A percentile compares a stretch with the other conserved stretches of the same genome.
Evolutionary conservation across 2,888 invertebrate genomes (phyloP).

Genomic region (Microctonus aethiopoides): DNA sequence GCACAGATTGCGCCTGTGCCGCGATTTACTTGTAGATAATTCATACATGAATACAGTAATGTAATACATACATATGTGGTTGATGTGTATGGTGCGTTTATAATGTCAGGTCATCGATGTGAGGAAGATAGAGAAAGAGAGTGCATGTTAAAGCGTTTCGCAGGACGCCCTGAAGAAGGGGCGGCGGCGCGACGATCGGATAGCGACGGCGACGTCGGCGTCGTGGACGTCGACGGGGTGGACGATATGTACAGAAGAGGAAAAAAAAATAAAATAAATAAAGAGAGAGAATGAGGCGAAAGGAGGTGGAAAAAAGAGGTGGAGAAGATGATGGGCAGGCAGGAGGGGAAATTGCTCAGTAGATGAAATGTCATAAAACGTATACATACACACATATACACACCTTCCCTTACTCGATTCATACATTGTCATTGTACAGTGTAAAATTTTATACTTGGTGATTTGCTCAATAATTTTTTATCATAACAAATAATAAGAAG

Average conservation of each 20-base stretch:
- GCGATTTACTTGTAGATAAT: not conserved
- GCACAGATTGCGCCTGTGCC: not conserved
- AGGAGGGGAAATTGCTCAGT: slow-evolving; percentile 27
- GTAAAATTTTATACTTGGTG: not conserved
- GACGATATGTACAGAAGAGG: slow-evolving; percentile 11
- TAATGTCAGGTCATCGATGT: slow-evolving; percentile 33
- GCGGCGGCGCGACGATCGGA: slow-evolving; percentile 43
- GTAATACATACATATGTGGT: not conserved
- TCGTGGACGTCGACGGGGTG: slow-evolving; percentile 39
- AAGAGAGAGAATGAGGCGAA: slow-evolving; percentile 13
- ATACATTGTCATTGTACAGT: not conserved
- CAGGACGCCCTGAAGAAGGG: slow-evolving; percentile 31
- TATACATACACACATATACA: slow-evolving; percentile 37
- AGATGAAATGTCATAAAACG: slow-evolving; percentile 48
- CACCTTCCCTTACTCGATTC: slow-evolving; percentile 15
- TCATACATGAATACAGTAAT: not conserved
- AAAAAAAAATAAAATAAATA: slow-evolving; percentile 23
- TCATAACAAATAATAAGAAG: not conserved
- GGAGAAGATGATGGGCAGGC: not conserved
- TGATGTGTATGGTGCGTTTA: slow-evolving; percentile 14
- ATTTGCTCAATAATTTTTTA: not conserved
- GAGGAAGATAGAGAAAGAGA: slow-evolving; percentile 28
- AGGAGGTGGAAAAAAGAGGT: slow-evolving; percentile 27
- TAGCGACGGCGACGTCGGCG: slow-evolving; percentile 43
- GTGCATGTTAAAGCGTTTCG: slow-evolving; percentile 32